Evolutionary conservation across 2,888 invertebrate species (phyloP).

Genomic region (Acronicta alni): DNA sequence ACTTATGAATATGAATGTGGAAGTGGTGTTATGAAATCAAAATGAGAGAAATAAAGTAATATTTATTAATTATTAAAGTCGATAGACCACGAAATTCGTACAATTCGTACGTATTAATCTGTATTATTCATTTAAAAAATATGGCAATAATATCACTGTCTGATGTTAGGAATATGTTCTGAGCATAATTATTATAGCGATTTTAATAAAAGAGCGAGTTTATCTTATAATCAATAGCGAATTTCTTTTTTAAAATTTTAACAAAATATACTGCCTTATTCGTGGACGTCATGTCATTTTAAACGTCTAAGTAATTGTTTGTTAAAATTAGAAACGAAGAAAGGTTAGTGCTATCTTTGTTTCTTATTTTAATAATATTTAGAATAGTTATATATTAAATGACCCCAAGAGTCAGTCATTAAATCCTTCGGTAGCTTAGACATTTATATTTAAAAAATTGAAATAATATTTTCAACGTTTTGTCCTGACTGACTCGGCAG

Average conservation of each 20-base stretch:
- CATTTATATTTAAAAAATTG: constrained; percentile 54
- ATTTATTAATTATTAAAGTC: constrained; percentile 63
- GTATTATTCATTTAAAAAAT: constrained; percentile 37
- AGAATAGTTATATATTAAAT: constrained; percentile 60
- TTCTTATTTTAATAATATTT: constrained; percentile 61
- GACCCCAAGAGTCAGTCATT: constrained; percentile 61
- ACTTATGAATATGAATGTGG: constrained; percentile 68
- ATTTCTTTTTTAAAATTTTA: constrained; percentile 58
- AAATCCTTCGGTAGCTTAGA: constrained; percentile 64
- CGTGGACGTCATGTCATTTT: constrained; percentile 64
- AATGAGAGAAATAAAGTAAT: constrained; percentile 69
- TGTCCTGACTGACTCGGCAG: constrained; percentile 58
- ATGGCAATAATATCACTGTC: constrained; percentile 52
- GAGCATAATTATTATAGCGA: constrained; percentile 47
- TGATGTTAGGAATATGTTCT: constrained; percentile 40
- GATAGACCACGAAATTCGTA: constrained; percentile 54
- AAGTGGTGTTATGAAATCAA: constrained; percentile 60
- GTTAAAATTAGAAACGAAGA: constrained; percentile 62
- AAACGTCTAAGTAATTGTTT: constrained; percentile 57
- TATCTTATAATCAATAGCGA: constrained; percentile 51
- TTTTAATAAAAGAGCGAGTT: constrained; percentile 54
- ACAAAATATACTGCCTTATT: constrained; percentile 73
- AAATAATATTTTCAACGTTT: constrained; percentile 58
- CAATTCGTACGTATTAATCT: constrained; percentile 44
- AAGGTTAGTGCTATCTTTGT: constrained; percentile 44